Percentiles rank a stretch among this genome's conserved stretches.
These are phyloP conservation scores for Anthophora plumipes DNA, from an alignment of 2,888 invertebrate genomes.

Conservation along the genomic window DNA sequence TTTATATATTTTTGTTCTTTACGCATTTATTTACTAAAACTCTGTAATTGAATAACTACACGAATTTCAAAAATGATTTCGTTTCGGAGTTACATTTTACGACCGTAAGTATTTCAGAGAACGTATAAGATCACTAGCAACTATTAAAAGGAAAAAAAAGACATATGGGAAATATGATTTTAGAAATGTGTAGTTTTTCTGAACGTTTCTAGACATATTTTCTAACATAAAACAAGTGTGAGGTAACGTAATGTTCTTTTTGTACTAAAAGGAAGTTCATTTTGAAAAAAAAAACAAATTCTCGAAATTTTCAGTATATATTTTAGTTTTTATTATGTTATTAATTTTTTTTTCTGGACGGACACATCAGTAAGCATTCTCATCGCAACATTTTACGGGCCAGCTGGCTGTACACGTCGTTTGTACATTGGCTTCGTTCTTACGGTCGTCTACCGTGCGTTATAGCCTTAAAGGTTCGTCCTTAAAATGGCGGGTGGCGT, in stretches of 20 bases:
- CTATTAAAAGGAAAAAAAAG: not conserved
- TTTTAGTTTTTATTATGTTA: conserved; percentile 36
- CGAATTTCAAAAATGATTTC: not conserved
- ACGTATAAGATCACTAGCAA: not conserved
- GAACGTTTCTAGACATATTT: not conserved
- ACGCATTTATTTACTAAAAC: not conserved
- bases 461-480: conserved; percentile 66
- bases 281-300: conserved; percentile 8
- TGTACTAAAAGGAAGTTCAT: not conserved
- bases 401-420: conserved; percentile 68
- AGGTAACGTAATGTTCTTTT: not conserved
- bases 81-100: not conserved
- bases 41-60: not conserved
- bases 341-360: conserved; percentile 66
- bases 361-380: conserved; percentile 53
- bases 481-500: conserved; percentile 72
- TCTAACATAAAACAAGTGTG: not conserved
- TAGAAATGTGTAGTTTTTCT: not conserved
- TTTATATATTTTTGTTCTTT: not conserved
- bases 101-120: not conserved
- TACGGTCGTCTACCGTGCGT: conserved; percentile 61
- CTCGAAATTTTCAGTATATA: conserved; percentile 46
- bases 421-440: conserved; percentile 47
- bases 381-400: conserved; percentile 68
- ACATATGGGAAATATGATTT: conserved; percentile 5